Evolutionary conservation across 2,797 vertebrate genomes (phyloP), one percentile per base, ranked within the genome.

Genomic region (Gymnodraco acuticeps): DNA sequence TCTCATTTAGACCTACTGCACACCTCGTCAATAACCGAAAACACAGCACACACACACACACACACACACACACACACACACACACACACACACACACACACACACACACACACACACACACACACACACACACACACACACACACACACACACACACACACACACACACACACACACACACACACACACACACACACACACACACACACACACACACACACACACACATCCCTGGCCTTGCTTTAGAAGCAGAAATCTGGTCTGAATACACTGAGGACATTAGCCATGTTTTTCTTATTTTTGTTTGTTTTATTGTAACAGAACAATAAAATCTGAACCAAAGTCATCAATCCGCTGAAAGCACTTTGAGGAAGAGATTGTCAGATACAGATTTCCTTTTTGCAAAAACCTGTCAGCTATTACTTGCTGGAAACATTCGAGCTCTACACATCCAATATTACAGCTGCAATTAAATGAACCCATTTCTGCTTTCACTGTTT

Each of bases 11-110:
- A 65, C 53, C 54, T 9, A 27, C 74, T 33, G 77, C 78, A 83
- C 91, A 94, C 94, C 88, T 94, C 91, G 50, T 94, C 90, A 92
- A 86, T 94, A 92, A 92, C 79, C 66, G 23, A 45, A 78, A 86
- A 84, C 88, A 90, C 85, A 89, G n/a, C 82, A 83, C 67, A 43
- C 42, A 17, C 63, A 17, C 75, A 55, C 46, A 33, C 33, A 33
- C 33, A 20, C 60, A 41, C 61, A 13, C 19, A 46, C 68, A 58
- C 63, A 51, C 67, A 54, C 41, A 67, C 67, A 64, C 33, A 48
- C 31, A n/a, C 52, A 59, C 23, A 23, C 12, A 45, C 38, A 14
- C 23, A 38, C 33, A 38, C 33, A 38, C 33, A 38, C 43, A 20
- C 58, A 45, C 54, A 8, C 23, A 51, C 63, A 53, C 41, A 64